Evolutionary conservation across 2,113 vertebrate genomes (phyloP).

Genomic region (Lepus americanus): DNA sequence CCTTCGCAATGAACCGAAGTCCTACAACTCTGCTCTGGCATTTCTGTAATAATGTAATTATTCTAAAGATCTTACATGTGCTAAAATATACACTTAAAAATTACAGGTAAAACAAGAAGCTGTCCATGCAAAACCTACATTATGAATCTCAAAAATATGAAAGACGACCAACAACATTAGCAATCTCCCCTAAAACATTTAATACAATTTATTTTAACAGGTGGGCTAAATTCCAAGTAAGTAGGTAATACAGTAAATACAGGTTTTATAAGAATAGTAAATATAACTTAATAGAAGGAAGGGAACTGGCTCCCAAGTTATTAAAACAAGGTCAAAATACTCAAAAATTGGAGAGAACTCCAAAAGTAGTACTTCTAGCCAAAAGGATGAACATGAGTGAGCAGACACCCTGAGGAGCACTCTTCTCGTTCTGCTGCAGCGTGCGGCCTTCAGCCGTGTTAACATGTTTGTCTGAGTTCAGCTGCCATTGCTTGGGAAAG

Average conservation of each 20-base stretch:
- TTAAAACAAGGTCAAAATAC: conserved; percentile 32
- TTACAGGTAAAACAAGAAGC: not conserved
- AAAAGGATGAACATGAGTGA: not conserved
- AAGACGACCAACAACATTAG: conserved; percentile 17
- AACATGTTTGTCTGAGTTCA: not conserved
- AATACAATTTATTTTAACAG: conserved; percentile 35
- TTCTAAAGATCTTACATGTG: conserved; percentile 37
- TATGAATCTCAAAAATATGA: not conserved
- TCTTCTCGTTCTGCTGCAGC: not conserved
- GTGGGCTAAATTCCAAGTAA: conserved; percentile 13
- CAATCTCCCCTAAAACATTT: not conserved
- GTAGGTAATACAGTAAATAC: not conserved
- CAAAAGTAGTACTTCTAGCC: conserved; percentile 32
- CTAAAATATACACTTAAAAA: not conserved
- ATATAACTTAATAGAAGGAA: conserved; percentile 40
- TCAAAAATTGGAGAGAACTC: conserved; percentile 21
- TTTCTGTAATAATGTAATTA: not conserved
- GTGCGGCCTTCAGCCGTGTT: not conserved
- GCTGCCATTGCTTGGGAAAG: not conserved
- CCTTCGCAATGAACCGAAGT: not conserved
- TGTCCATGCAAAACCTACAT: not conserved
- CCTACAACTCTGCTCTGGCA: not conserved
- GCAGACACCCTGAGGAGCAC: not conserved
- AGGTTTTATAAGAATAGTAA: not conserved
- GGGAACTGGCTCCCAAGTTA: not conserved